A percentile compares a stretch with the other conserved stretches of the same genome.
Conservation (phyloP, 2,888 invertebrate genomes). For the Carpatolechia fugitivella region DNA sequence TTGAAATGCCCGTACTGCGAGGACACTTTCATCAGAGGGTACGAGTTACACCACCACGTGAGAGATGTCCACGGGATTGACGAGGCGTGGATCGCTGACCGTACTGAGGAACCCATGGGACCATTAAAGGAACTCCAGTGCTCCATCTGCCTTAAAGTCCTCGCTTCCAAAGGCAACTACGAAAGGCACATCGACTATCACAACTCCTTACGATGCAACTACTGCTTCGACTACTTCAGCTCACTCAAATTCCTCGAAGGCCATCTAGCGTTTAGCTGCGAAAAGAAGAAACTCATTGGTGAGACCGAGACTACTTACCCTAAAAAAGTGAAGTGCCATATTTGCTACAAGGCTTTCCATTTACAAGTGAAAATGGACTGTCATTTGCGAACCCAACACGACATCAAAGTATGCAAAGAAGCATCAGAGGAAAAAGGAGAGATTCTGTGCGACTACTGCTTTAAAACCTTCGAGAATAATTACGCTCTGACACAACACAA, state of each 20-base stretch:
- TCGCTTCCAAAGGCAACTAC: constrained; percentile 70
- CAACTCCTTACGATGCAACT: constrained; percentile 70
- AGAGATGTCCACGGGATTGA: constrained; percentile 58
- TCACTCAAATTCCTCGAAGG: constrained; percentile 66
- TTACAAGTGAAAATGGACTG: constrained; percentile 72
- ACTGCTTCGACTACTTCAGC: constrained; percentile 72
- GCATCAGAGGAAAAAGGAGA: constrained; percentile 49
- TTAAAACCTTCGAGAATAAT: constrained; percentile 67
- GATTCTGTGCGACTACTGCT: constrained; percentile 71
- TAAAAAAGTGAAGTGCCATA: constrained; percentile 63
- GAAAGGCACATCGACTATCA: constrained; percentile 74
- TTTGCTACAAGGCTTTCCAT: constrained; percentile 74
- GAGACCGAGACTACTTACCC: constrained; percentile 64
- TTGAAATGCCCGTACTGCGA: constrained; percentile 64
- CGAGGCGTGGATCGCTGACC: constrained; percentile 69
- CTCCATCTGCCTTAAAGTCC: constrained; percentile 65
- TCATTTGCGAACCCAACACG: constrained; percentile 64
- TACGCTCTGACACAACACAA: constrained; percentile 61
- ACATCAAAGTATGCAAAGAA: constrained; percentile 46
- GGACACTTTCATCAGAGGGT: constrained; percentile 60
- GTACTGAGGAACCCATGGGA: constrained; percentile 47
- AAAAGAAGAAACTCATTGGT: constrained; percentile 65
- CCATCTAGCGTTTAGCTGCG: constrained; percentile 65
- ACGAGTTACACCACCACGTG: constrained; percentile 66
- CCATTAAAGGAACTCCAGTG: constrained; percentile 69